A percentile compares a stretch with the other conserved stretches of the same genome.
Evolutionary conservation across 2,888 invertebrate genomes (phyloP).

Genomic region (Cetonia aurata): DNA sequence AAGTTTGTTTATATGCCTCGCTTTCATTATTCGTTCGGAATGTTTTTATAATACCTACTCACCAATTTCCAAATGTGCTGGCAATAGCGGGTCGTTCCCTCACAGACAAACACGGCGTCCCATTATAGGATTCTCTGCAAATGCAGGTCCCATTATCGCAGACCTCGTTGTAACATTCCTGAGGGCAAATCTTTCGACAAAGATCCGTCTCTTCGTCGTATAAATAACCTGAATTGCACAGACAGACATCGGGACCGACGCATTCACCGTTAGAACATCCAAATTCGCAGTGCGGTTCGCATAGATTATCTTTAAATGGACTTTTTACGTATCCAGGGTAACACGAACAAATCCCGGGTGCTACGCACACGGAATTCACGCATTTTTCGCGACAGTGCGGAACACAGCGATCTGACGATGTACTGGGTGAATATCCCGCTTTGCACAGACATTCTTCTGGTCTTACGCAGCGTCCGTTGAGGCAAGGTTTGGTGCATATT

Average conservation of each 20-base stretch:
- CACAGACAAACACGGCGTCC: constrained; percentile 18
- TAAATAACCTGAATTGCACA: constrained; percentile 42
- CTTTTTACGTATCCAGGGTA: constrained; percentile 36
- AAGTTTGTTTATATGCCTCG: too few species aligned
- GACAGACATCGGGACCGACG: constrained; percentile 49
- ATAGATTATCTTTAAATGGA: constrained; percentile 12
- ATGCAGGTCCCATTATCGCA: constrained; percentile 47
- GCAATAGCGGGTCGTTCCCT: background rate
- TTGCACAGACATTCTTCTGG: constrained; percentile 51
- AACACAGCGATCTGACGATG: constrained; percentile 29
- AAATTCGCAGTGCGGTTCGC: constrained; percentile 44
- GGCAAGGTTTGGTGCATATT: constrained; percentile 42
- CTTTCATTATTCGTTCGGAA: too few species aligned
- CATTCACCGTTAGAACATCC: constrained; percentile 48
- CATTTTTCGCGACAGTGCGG: constrained; percentile 45
- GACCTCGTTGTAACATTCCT: constrained; percentile 43
- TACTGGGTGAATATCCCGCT: constrained; percentile 16
- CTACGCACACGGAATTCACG: constrained; percentile 45
- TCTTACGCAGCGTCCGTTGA: constrained; percentile 44
- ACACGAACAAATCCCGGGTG: constrained; percentile 50
- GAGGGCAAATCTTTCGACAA: constrained; percentile 40
- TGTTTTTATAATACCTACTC: too few species aligned
- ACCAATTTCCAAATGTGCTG: constrained; percentile 5
- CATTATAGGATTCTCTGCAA: constrained; percentile 44
- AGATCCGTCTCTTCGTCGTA: constrained; percentile 23